A percentile compares a stretch with the other conserved stretches of the same genome.
phyloP scores from a whole-genome alignment of 2,888 invertebrate species.

The Zaprionus bogoriensis region DNA sequence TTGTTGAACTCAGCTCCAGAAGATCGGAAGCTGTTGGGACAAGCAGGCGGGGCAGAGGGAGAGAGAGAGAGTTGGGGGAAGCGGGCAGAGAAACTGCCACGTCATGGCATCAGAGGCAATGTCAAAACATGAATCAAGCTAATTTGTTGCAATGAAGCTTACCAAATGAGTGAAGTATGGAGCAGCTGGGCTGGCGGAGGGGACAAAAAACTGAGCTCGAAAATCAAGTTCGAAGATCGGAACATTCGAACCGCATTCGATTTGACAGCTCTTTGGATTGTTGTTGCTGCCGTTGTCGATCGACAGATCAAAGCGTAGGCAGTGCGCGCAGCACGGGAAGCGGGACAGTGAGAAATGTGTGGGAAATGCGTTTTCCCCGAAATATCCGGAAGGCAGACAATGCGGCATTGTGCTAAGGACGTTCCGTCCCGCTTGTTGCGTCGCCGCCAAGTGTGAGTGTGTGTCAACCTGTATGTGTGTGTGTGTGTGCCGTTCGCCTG shows the following conservation, averaged over 20 bases:
- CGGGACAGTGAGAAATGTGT: constrained; percentile 55
- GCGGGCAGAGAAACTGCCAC: constrained; percentile 36
- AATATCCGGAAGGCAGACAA: constrained; percentile 63
- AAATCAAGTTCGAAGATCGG: constrained; percentile 4
- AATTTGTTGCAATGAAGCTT: constrained; percentile 73
- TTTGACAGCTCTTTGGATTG: constrained; percentile 70
- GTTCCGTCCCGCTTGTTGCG: constrained; percentile 42
- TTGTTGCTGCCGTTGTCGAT: constrained; percentile 53
- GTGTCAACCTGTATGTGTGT: constrained; percentile 45
- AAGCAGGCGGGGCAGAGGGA: not conserved
- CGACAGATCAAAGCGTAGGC: constrained; percentile 51
- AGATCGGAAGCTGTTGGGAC: constrained; percentile 43
- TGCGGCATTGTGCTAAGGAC: constrained; percentile 61
- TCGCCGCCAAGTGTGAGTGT: constrained; percentile 49
- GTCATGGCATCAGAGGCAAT: constrained; percentile 46
- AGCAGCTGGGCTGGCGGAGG: not conserved
- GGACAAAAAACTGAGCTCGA: not conserved
- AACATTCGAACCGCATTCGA: constrained; percentile 42
- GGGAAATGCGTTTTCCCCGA: constrained; percentile 66
- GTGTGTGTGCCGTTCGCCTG: constrained; percentile 10
- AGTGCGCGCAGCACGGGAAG: constrained; percentile 7
- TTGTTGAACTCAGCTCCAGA: constrained; percentile 32
- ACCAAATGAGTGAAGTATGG: constrained; percentile 24
- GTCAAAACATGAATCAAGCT: constrained; percentile 60
- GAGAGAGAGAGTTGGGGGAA: not conserved